phyloP scores from a whole-genome alignment of 2,113 vertebrate genomes.

The Pelecanus crispus region DNA sequence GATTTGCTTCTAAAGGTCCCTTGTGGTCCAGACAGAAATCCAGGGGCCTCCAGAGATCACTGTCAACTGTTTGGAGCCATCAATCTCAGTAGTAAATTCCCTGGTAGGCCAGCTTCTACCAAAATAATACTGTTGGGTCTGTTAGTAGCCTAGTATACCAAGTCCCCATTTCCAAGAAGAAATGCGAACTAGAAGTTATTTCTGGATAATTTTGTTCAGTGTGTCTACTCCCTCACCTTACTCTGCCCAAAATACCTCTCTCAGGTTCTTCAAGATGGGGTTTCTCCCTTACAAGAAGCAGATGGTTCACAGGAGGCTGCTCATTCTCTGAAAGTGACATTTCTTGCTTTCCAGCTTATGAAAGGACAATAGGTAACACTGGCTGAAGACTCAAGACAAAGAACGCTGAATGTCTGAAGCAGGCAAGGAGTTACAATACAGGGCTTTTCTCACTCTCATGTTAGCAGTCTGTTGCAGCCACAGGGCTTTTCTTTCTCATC shows the following conservation, averaged over 20 bases:
- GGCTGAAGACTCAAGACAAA: background rate
- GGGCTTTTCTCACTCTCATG: constrained; percentile 6
- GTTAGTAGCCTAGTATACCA: background rate
- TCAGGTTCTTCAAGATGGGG: background rate
- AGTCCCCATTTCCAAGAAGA: background rate
- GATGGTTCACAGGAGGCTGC: background rate
- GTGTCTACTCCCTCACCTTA: background rate
- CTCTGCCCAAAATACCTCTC: background rate
- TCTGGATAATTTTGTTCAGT: background rate
- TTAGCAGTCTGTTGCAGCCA: constrained; percentile 70
- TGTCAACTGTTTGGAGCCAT: background rate
- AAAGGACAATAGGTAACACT: background rate
- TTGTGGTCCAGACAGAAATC: background rate
- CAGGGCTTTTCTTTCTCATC: constrained; percentile 66
- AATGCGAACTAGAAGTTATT: background rate
- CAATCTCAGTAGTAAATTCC: background rate
- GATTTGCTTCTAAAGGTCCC: background rate
- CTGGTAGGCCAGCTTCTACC: background rate
- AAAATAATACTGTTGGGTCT: background rate
- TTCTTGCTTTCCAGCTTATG: background rate
- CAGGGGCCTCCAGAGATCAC: background rate
- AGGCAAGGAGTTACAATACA: background rate
- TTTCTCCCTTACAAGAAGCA: background rate
- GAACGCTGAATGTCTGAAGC: background rate
- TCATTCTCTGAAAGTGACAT: background rate